Conservation (phyloP, 2,888 invertebrate species). For the Hypercompe scribonia region DNA sequence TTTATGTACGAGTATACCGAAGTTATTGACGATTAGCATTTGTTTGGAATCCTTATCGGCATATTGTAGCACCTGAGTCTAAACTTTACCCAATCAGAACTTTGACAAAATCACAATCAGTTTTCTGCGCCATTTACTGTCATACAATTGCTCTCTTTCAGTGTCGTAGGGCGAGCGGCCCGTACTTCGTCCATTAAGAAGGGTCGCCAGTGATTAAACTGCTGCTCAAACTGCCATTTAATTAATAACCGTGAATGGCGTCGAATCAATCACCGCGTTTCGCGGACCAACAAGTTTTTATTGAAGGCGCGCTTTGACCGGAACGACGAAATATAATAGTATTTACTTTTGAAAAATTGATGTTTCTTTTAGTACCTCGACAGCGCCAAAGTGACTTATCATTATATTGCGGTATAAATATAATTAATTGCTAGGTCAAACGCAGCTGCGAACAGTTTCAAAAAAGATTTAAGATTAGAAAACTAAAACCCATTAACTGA, state of each 20-base stretch:
- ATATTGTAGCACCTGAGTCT: slow-evolving; percentile 1
- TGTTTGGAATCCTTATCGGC: neutral
- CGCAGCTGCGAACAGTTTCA: neutral
- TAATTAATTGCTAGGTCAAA: slow-evolving; percentile 1
- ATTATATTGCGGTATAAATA: neutral
- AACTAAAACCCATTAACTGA: neutral
- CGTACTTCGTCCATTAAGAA: slow-evolving; percentile 29
- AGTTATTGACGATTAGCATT: neutral
- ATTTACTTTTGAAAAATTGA: slow-evolving; percentile 13
- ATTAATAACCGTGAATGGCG: slow-evolving; percentile 37
- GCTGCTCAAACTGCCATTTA: slow-evolving; percentile 36
- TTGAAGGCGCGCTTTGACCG: slow-evolving; percentile 13
- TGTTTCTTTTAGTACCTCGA: neutral
- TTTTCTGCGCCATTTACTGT: slow-evolving; percentile 12
- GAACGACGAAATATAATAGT: slow-evolving; percentile 32
- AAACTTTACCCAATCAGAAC: slow-evolving; percentile 1
- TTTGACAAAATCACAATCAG: slow-evolving; percentile 4
- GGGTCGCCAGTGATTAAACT: slow-evolving; percentile 34
- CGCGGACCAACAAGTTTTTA: slow-evolving; percentile 27
- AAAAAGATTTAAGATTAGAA: neutral
- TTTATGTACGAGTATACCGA: neutral
- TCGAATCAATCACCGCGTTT: slow-evolving; percentile 40
- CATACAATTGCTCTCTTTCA: slow-evolving; percentile 1
- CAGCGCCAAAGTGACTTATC: neutral
- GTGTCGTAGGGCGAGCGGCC: slow-evolving; percentile 8